phyloP scores from a whole-genome alignment of 2,113 vertebrate species.

The Ramphastos sulfuratus region DNA sequence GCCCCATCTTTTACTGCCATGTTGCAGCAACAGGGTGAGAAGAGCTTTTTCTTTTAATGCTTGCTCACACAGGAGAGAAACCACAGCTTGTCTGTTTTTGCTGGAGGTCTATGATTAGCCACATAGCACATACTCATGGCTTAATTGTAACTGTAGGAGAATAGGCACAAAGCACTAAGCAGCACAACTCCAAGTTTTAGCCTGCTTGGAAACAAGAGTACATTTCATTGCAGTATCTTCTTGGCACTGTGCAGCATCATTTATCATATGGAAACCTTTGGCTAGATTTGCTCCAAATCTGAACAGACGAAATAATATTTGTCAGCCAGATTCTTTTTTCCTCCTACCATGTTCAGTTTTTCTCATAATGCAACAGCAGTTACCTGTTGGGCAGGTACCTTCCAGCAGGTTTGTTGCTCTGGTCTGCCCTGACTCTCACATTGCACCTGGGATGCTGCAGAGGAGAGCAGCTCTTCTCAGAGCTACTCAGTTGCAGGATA shows the following conservation, averaged over 20 bases:
- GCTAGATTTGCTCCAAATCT: not conserved
- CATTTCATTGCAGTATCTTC: not conserved
- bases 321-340: not conserved
- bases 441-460: not conserved
- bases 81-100: not conserved
- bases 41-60: not conserved
- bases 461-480: not conserved
- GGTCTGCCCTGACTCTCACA: not conserved
- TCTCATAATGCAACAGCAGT: not conserved
- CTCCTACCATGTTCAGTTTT: not conserved
- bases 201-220: not conserved
- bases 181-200: not conserved
- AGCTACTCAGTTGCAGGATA: not conserved
- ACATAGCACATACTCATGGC: not conserved
- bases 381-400: not conserved
- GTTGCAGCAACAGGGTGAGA: not conserved
- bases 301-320: constrained; percentile 8
- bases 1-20: not conserved
- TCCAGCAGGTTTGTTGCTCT: not conserved
- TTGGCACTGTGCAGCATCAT: not conserved
- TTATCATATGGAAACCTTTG: constrained; percentile 6
- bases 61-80: not conserved
- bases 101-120: not conserved
- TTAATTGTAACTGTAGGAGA: not conserved
- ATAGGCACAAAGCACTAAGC: not conserved